These are phyloP conservation scores for Cynoglossus semilaevis DNA, from an alignment of 2,113 vertebrate genomes.

Conservation along the genomic window DNA sequence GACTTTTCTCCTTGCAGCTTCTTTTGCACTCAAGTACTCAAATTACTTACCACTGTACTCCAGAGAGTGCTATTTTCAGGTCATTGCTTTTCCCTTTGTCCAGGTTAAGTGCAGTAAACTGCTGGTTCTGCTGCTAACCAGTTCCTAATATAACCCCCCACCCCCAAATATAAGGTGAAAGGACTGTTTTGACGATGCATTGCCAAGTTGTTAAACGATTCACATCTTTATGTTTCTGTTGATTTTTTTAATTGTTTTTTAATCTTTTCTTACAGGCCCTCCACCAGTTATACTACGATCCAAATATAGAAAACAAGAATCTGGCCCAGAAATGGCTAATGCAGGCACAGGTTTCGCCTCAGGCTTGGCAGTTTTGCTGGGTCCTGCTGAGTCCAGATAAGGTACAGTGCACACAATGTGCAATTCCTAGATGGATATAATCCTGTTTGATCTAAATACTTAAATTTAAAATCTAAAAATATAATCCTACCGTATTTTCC, in stretches of 20 bases:
- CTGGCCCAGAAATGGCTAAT: conserved; percentile 99
- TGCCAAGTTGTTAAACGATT: conserved; percentile 7
- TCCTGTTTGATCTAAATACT: too few species aligned
- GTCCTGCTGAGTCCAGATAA: conserved; percentile 91
- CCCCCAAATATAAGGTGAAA: too few species aligned
- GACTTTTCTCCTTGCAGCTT: conserved; percentile 16
- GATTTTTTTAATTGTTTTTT: conserved; percentile 1
- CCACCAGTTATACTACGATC: conserved; percentile 98
- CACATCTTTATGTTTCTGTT: not conserved
- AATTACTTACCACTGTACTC: conserved; percentile 44
- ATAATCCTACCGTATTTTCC: too few species aligned
- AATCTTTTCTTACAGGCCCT: conserved; percentile 80
- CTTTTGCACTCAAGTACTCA: conserved; percentile 34
- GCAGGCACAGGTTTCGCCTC: conserved; percentile 97
- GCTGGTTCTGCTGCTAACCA: conserved; percentile 2
- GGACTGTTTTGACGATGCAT: too few species aligned
- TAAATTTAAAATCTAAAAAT: too few species aligned
- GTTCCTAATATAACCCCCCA: too few species aligned
- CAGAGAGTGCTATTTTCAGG: conserved; percentile 46
- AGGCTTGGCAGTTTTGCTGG: conserved; percentile 99
- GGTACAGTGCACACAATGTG: conserved; percentile 60
- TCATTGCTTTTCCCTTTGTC: conserved; percentile 38
- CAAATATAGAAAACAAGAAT: conserved; percentile 99
- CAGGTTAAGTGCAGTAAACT: conserved; percentile 31
- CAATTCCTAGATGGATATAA: too few species aligned